These are phyloP conservation scores for Motacilla alba DNA, from an alignment of 2,113 vertebrate species.

Conservation along the genomic window DNA sequence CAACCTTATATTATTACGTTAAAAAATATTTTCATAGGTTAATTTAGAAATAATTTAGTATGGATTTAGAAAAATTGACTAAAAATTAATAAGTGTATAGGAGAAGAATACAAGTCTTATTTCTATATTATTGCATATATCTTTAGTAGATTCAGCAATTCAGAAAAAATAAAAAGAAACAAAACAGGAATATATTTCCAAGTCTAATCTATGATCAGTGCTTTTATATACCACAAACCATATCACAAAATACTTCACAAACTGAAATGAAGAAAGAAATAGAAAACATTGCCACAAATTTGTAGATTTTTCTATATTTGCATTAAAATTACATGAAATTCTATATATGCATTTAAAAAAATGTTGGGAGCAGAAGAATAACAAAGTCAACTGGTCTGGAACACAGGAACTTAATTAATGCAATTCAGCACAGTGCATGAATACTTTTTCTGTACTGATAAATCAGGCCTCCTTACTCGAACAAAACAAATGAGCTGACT, in stretches of 20 bases:
- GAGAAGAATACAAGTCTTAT: neutral
- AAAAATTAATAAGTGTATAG: neutral
- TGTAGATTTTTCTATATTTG: neutral
- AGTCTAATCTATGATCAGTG: neutral
- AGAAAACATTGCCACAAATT: neutral
- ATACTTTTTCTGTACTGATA: conserved; percentile 7
- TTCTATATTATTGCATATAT: neutral
- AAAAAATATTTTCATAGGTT: neutral
- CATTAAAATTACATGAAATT: neutral
- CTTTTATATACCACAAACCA: neutral
- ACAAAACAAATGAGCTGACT: conserved; percentile 33
- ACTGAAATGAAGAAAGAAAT: neutral
- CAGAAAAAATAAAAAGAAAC: neutral
- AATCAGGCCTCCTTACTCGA: neutral
- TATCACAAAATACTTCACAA: neutral
- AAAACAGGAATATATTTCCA: neutral
- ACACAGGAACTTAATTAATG: neutral
- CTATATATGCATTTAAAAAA: neutral
- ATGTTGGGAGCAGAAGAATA: neutral
- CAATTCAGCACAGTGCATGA: neutral
- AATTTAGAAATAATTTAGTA: neutral
- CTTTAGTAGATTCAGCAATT: neutral
- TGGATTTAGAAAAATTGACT: neutral
- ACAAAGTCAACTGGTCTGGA: neutral
- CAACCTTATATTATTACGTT: neutral